Base-by-base conservation (phyloP, 2,888 invertebrate genomes). In the Tyria jacobaeae region DNA sequence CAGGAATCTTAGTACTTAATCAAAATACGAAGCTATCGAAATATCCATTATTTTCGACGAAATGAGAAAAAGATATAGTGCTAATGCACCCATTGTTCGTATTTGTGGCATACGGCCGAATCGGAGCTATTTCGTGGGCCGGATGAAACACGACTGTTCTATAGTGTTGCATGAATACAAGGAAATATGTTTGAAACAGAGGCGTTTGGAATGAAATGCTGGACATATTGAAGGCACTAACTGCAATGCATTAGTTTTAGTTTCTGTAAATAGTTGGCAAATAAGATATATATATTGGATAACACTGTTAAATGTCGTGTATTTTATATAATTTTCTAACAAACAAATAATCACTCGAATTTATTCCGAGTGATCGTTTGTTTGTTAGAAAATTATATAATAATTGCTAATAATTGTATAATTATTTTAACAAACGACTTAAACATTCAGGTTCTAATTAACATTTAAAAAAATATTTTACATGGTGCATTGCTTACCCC, bases 21-120 rank as follows among this genome's bases (percentile, higher is more conserved):
- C 7, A 51, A 41, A 41, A 31, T 10, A 15, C 50, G 31, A 51
- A n/a, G 57, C 59, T 69, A 74, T 74, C 66, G 62, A 57, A 57
- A 60, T 66, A 62, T 62, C 74, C 72, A 74, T 74, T 76, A 75
- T 66, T 74, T 74, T 65, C 17, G 65, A 57, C 21, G 25, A 57
- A 54, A 51, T 68, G 59, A 37, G 62, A 77, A 78, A 81, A 44
- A 83, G 80, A 81, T 76, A 67, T 68, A 64, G 64, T 73, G 70
- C 77, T 83, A 83, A 83, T 83, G 83, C 77, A 81, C 73, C 82
- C 73, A 78, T 83, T 83, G 83, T 83, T 73, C 77, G 75, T 69
- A 70, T 77, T 77, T 78, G 75, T 73, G 73, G 74, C 39, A 69
- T 65, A 61, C 60, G 53, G 58, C 54, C 59, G 75, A 64, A 73